Conservation (phyloP, 1,140 invertebrate genomes). For the Cyclargus thomasi region DNA sequence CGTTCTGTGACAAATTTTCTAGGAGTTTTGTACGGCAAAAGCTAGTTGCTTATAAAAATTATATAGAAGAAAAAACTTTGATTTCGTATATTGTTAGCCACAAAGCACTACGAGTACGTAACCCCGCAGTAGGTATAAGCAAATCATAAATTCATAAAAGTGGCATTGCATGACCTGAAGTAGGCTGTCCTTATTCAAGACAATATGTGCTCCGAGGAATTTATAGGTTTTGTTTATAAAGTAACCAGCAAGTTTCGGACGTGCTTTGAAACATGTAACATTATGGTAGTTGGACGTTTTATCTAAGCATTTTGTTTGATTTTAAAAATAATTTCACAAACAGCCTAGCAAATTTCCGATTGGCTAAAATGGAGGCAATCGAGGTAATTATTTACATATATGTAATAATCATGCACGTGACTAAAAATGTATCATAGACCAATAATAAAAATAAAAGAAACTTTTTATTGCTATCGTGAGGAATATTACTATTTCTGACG, state of each 20-base stretch:
- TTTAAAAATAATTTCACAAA: too few relatives aligned
- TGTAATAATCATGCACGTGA: too few relatives aligned
- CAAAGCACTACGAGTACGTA: too few relatives aligned
- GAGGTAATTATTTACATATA: neutral
- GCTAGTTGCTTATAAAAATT: too few relatives aligned
- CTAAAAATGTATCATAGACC: neutral
- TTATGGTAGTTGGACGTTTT: neutral
- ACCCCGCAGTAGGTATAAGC: too few relatives aligned
- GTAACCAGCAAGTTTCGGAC: neutral
- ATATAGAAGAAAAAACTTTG: too few relatives aligned
- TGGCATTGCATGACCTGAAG: neutral
- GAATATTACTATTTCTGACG: conserved; percentile 41
- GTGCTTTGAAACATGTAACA: neutral
- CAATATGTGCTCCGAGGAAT: neutral
- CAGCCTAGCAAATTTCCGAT: neutral
- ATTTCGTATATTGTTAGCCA: too few relatives aligned
- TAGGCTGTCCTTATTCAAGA: neutral
- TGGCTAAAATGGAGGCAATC: conserved; percentile 6
- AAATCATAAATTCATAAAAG: neutral
- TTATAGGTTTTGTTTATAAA: neutral
- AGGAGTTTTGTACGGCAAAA: too few relatives aligned
- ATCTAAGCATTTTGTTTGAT: too few relatives aligned
- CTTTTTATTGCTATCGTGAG: conserved; percentile 57
- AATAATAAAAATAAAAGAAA: conserved; percentile 18
- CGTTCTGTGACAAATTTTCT: too few relatives aligned